Base-by-base conservation (phyloP, 2,888 invertebrate genomes). In the Pediacus dermestoides region DNA sequence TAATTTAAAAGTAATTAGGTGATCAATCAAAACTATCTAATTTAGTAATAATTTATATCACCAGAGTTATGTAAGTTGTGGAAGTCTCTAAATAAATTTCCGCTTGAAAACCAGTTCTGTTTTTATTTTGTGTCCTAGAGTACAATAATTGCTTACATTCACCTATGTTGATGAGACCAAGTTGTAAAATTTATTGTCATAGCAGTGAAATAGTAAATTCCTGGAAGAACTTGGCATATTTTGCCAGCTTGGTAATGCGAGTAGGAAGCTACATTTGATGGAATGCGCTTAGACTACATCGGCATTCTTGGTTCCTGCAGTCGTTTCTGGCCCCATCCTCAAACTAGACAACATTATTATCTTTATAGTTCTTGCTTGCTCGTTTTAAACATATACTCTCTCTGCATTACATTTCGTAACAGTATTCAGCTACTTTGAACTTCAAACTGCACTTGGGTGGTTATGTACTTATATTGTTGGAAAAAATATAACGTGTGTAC, bases 271-370 rank as follows among this genome's bases (percentile, higher is more conserved):
- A 58, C 59, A 54, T 60, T 61, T 64, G 64, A 63, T 61, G 63
- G 64, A 64, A 66, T 64, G 63, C 54, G 57, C 58, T 53, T 57
- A 60, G 60, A 60, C 58, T 48, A 7, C 57, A 55, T 54, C 48
- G 56, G 60, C 63, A 64, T 64, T 63, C 60, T 53, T 54, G 52
- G 52, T 60, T 61, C 57, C 57, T 55, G 57, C 54, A 42, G 9
- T 23, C 55, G 57, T 53, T 50, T 52, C 57, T 56, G 50, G 28
- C 13, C 14, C 28, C 55, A 53, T 48, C 52, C 57, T 58, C 52
- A 60, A 63, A 63, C 63, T 62, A 63, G 64, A 63, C 63, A 63
- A 62, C 63, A 61, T 63, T 64, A 64, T 64, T 63, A 62, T 57
- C 56, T 58, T 56, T 53, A 42, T 44, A 39, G 50, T 46, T 40